Evolutionary conservation across 1,140 invertebrate genomes (phyloP).

Genomic region (Brachionus angularis): DNA sequence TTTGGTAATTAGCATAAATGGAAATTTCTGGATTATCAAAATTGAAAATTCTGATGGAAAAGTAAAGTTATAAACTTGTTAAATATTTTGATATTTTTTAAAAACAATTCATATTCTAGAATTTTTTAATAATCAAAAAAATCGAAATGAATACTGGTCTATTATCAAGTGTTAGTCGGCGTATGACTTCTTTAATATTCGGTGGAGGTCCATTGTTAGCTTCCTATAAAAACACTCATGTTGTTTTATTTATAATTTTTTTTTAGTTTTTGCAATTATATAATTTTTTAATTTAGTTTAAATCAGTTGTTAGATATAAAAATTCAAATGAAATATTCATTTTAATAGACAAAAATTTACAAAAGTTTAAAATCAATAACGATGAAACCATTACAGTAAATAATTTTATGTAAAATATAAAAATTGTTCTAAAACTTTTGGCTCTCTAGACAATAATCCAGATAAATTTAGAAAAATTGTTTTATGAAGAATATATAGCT

Average conservation of each 20-base stretch:
- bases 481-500: conserved; percentile 40
- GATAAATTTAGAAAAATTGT: conserved; percentile 16
- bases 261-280: no score
- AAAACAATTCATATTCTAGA: background rate
- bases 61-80: background rate
- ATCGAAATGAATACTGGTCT: conserved; percentile 2
- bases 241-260: no score
- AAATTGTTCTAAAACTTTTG: background rate
- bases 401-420: no score
- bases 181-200: conserved; percentile 39
- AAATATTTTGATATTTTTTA: background rate
- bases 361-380: conserved; percentile 16
- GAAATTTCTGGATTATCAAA: conserved; percentile 7
- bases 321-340: background rate
- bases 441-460: conserved; percentile 25
- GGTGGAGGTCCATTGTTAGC: background rate
- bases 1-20: conserved; percentile 13
- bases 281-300: background rate
- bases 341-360: conserved; percentile 40
- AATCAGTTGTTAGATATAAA: conserved; percentile 28
- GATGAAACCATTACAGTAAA: conserved; percentile 33
- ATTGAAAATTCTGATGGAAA: conserved; percentile 35
- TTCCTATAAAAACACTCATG: background rate
- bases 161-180: conserved; percentile 26
- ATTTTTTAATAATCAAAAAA: conserved; percentile 3